Evolutionary conservation across 1,140 invertebrate genomes (phyloP).

Genomic region (Bombus superbus): DNA sequence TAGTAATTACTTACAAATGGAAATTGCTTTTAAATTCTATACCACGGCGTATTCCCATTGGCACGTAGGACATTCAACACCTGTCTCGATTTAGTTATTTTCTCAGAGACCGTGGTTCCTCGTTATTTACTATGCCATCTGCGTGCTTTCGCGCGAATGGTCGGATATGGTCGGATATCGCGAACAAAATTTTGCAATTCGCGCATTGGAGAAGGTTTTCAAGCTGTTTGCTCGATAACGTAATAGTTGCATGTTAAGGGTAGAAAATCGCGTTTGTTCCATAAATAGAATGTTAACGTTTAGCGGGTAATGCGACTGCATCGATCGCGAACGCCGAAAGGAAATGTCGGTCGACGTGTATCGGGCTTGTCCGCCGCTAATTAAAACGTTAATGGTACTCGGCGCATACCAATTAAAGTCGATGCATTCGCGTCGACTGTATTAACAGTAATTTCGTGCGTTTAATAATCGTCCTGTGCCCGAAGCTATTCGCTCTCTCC

Average conservation of each 20-base stretch:
- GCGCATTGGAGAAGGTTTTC: neutral
- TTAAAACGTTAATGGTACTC: constrained; percentile 43
- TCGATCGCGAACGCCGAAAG: constrained; percentile 26
- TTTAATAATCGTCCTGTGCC: constrained; percentile 35
- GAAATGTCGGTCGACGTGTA: constrained; percentile 40
- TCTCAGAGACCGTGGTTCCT: no score
- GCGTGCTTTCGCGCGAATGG: no score
- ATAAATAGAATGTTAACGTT: constrained; percentile 33
- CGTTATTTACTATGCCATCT: no score
- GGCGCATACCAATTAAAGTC: constrained; percentile 32
- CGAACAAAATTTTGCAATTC: no score
- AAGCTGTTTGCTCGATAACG: neutral
- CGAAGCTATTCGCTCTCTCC: neutral
- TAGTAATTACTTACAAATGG: no score
- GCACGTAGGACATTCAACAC: no score
- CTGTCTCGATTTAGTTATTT: no score
- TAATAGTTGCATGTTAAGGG: neutral
- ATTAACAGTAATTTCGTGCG: constrained; percentile 38
- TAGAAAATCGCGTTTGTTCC: constrained; percentile 9
- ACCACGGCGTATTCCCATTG: no score
- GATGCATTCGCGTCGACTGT: constrained; percentile 29
- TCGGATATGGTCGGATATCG: no score
- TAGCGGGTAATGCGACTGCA: constrained; percentile 26
- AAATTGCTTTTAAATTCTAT: no score
- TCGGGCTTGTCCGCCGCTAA: constrained; percentile 36